Conservation (phyloP, 2,797 vertebrate species). For the Sebastes kiyomatsui region DNA sequence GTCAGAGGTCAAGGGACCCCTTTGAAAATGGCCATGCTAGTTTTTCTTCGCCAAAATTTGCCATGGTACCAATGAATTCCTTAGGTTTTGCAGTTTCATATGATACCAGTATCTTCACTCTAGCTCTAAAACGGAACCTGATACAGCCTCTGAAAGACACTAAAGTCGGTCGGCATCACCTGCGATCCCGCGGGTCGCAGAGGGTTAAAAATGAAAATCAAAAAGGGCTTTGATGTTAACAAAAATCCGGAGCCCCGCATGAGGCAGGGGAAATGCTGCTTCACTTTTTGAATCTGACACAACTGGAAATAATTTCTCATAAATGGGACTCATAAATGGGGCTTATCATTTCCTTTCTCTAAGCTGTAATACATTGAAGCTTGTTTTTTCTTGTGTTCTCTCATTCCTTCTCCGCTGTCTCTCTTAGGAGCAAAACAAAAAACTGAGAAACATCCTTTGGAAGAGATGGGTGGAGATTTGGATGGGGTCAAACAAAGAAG, state of each 20-base stretch:
- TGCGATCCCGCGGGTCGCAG: too few species aligned
- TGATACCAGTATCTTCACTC: too few species aligned
- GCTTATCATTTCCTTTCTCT: neutral
- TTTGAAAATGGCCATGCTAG: too few species aligned
- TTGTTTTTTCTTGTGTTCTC: neutral
- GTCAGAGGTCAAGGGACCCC: too few species aligned
- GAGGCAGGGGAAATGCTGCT: neutral
- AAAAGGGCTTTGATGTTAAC: too few species aligned
- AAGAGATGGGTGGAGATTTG: neutral
- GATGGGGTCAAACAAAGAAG: neutral
- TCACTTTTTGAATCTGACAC: neutral
- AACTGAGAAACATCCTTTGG: neutral
- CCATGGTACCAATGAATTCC: too few species aligned
- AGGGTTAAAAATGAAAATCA: neutral
- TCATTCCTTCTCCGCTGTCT: neutral
- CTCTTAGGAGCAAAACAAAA: constrained; percentile 9
- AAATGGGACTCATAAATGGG: neutral
- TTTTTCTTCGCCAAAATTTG: too few species aligned
- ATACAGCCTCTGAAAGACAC: too few species aligned
- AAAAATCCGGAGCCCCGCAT: neutral
- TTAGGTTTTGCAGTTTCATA: too few species aligned
- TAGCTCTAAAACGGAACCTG: too few species aligned
- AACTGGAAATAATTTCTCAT: neutral
- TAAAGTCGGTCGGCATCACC: too few species aligned
- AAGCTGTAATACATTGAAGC: neutral